A percentile compares a stretch with the other conserved stretches of the same genome.
Conservation (phyloP, 1,140 invertebrate genomes). For the Stegodyphus mimosarum region DNA sequence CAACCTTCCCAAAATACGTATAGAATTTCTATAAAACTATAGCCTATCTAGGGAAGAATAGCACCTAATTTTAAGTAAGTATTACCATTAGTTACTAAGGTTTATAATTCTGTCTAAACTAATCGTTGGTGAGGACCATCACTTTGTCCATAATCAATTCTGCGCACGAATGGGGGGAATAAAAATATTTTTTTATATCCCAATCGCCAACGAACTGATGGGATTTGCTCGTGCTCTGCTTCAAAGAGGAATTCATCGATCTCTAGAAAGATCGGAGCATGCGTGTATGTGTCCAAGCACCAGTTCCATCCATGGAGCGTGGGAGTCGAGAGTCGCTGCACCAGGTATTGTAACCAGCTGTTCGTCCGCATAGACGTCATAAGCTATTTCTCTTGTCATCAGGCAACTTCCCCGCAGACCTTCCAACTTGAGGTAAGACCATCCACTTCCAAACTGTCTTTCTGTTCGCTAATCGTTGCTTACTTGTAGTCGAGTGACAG, state of each 20-base stretch:
- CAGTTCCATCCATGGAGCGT: background rate
- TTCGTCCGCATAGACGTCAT: slow-evolving; percentile 7
- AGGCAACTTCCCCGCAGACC: too few relatives aligned
- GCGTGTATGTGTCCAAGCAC: background rate
- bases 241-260: slow-evolving; percentile 16
- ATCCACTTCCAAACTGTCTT: background rate
- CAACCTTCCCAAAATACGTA: too few relatives aligned
- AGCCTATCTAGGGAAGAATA: too few relatives aligned
- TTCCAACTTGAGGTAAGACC: background rate
- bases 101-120: too few relatives aligned
- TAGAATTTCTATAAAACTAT: too few relatives aligned
- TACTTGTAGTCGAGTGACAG: background rate
- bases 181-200: too few relatives aligned
- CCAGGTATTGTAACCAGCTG: slow-evolving; percentile 10
- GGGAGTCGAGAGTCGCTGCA: slow-evolving; percentile 23
- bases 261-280: background rate
- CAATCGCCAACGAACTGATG: background rate
- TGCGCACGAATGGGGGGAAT: too few relatives aligned
- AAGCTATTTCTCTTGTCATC: too few relatives aligned
- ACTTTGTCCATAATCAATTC: too few relatives aligned
- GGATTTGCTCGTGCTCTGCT: background rate
- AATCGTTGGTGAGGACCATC: too few relatives aligned
- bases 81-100: too few relatives aligned
- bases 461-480: background rate
- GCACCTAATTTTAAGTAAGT: too few relatives aligned